These are phyloP conservation scores for Ammospiza maritima DNA, from an alignment of 2,797 vertebrate species.

Conservation along the genomic window DNA sequence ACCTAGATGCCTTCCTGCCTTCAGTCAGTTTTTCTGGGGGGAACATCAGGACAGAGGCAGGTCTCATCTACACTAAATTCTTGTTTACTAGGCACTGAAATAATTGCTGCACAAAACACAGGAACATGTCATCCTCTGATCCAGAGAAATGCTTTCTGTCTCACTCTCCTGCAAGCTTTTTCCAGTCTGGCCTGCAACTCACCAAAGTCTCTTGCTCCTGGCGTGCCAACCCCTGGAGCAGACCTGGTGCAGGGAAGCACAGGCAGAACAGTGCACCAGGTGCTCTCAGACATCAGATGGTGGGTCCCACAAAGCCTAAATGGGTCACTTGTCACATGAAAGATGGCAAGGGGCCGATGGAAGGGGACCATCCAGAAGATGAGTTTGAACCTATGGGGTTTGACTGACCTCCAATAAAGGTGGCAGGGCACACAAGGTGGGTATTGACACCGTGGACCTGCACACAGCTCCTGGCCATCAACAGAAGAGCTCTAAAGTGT, in stretches of 20 bases:
- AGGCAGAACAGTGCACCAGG: background rate
- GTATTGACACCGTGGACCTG: background rate
- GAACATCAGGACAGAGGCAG: background rate
- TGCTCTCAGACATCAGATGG: background rate
- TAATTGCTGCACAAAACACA: background rate
- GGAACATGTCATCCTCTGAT: background rate
- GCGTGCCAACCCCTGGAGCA: background rate
- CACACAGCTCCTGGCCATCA: background rate
- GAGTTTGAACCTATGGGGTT: background rate
- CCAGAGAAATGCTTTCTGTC: background rate
- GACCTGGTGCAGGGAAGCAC: background rate
- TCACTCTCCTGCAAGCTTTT: background rate
- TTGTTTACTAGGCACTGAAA: background rate
- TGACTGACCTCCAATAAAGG: background rate
- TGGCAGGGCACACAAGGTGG: background rate
- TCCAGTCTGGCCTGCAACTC: background rate
- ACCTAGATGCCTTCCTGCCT: background rate
- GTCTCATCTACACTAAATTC: background rate
- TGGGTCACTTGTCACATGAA: rapidly evolving
- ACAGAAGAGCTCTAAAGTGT: background rate
- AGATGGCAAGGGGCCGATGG: rapidly evolving
- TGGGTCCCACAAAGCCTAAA: background rate
- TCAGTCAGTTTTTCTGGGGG: background rate
- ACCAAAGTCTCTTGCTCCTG: background rate
- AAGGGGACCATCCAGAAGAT: background rate